Evolutionary conservation across 2,888 invertebrate genomes (phyloP).

Genomic region (Eueremaeus valkanovi): DNA sequence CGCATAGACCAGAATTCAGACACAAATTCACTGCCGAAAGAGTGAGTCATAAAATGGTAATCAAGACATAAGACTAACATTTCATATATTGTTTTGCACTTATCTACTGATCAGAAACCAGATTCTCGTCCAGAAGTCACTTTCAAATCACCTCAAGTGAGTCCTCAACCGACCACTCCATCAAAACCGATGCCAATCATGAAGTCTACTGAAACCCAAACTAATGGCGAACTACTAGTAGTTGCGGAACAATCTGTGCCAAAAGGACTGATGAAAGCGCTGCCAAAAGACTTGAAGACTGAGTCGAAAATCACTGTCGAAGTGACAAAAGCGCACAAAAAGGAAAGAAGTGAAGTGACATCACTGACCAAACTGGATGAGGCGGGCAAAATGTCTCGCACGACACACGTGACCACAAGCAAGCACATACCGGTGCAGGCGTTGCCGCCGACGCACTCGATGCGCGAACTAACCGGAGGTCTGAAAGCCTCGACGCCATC

Average conservation of each 20-base stretch:
- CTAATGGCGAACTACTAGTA: background rate
- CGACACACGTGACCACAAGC: conserved; percentile 38
- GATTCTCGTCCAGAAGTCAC: conserved; percentile 12
- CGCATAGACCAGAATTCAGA: background rate
- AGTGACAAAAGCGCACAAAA: conserved; percentile 1
- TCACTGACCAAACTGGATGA: conserved; percentile 37
- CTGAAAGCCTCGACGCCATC: background rate
- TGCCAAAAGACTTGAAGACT: conserved; percentile 32
- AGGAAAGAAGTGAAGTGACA: conserved; percentile 34
- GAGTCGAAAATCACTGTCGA: conserved; percentile 34
- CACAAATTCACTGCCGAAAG: conserved; percentile 23
- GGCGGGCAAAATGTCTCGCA: conserved; percentile 39
- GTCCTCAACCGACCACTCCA: background rate
- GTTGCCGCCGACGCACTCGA: background rate
- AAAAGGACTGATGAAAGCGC: conserved; percentile 6
- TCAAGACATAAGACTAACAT: too few species aligned
- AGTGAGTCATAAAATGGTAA: conserved; percentile 4
- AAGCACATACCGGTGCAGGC: conserved; percentile 19
- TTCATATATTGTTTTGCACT: background rate
- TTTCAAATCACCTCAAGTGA: background rate
- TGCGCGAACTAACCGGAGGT: background rate
- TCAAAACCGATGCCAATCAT: conserved; percentile 18
- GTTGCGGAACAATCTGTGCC: background rate
- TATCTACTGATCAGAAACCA: background rate
- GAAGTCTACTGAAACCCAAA: conserved; percentile 21